A percentile compares a stretch with the other conserved stretches of the same genome.
phyloP scores from a whole-genome alignment of 2,113 vertebrate species.

The Lota lota region DNA sequence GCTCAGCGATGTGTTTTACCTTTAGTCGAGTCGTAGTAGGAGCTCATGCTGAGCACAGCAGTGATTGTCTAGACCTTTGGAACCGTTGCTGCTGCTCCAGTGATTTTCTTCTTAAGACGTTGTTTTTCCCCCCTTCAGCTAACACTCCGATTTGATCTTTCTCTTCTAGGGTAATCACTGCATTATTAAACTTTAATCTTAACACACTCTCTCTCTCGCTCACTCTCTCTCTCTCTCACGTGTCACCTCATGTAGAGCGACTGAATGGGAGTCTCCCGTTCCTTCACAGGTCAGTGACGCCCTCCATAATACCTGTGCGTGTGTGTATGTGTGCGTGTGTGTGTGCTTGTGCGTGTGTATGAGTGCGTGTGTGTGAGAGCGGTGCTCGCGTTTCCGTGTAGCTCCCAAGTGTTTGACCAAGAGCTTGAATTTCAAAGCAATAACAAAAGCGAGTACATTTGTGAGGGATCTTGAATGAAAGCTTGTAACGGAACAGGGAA shows the following conservation, averaged over 20 bases:
- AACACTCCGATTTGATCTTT: background rate
- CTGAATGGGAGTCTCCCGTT: slow-evolving; percentile 49
- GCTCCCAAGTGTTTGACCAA: slow-evolving; percentile 36
- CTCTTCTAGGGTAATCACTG: slow-evolving; percentile 32
- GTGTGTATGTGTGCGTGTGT: slow-evolving; percentile 8
- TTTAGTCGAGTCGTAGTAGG: slow-evolving; percentile 64
- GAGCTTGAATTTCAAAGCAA: slow-evolving; percentile 30
- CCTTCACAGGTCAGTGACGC: slow-evolving; percentile 65
- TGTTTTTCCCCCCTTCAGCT: slow-evolving; percentile 1
- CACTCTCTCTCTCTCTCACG: slow-evolving; percentile 32
- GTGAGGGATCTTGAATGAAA: slow-evolving; percentile 9
- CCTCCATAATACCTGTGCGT: slow-evolving; percentile 57
- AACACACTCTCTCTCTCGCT: slow-evolving; percentile 29
- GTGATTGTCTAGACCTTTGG: slow-evolving; percentile 37
- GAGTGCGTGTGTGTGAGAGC: background rate
- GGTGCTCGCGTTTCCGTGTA: slow-evolving; percentile 1
- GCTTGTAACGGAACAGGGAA: slow-evolving; percentile 20
- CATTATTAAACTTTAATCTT: slow-evolving; percentile 38
- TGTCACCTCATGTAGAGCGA: slow-evolving; percentile 55
- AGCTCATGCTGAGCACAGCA: slow-evolving; percentile 54
- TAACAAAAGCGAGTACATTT: slow-evolving; percentile 28
- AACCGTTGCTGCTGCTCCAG: slow-evolving; percentile 24
- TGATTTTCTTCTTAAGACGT: background rate
- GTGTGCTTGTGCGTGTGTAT: slow-evolving; percentile 11
- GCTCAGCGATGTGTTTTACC: slow-evolving; percentile 57